Conservation (phyloP, 2,113 vertebrate species). For the Meles meles region DNA sequence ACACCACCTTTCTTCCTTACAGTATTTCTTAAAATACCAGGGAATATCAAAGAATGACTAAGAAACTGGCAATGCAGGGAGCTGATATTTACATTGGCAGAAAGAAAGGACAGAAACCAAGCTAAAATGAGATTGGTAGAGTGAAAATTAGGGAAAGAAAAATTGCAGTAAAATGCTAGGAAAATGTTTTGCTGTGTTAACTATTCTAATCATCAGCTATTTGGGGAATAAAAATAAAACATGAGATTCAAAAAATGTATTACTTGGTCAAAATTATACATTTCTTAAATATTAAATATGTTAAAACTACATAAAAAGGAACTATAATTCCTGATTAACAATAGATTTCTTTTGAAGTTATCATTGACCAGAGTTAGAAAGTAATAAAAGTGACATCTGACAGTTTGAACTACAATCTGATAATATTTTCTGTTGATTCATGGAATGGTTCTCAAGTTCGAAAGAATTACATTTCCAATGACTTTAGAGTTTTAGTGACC, state of each 20-base stretch:
- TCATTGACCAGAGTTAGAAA: not conserved
- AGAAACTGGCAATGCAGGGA: not conserved
- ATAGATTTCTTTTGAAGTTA: slow-evolving; percentile 2
- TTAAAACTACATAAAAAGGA: not conserved
- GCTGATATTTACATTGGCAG: not conserved
- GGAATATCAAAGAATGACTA: slow-evolving; percentile 1
- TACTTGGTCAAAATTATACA: not conserved
- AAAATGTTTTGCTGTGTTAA: not conserved
- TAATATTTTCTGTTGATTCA: not conserved
- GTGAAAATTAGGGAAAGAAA: not conserved
- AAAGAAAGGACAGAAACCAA: not conserved
- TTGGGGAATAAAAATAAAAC: not conserved
- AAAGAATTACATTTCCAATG: not conserved
- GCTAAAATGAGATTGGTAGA: not conserved
- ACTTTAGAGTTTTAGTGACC: not conserved
- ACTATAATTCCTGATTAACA: not conserved
- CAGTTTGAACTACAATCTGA: not conserved
- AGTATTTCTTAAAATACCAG: not conserved
- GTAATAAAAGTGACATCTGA: not conserved
- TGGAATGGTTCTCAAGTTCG: not conserved
- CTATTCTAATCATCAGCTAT: not conserved
- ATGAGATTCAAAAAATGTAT: not conserved
- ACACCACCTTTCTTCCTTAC: not conserved
- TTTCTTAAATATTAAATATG: slow-evolving; percentile 9
- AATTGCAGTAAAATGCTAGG: not conserved